Evolutionary conservation across 2,113 vertebrate species (phyloP).

Genomic region (Arenaria interpres): DNA sequence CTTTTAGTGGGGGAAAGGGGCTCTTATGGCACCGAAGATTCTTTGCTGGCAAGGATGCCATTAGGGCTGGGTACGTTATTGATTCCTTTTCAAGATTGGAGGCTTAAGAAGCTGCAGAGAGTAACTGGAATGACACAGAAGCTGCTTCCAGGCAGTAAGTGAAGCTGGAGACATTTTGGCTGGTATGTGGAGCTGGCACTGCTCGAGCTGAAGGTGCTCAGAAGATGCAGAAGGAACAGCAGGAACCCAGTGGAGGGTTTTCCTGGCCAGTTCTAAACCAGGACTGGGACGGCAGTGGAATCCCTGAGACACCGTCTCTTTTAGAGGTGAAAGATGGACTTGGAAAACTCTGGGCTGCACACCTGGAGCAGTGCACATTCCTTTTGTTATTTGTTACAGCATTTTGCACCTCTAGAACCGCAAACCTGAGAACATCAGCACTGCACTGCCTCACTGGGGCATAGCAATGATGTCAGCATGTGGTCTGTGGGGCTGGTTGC

Average conservation of each 20-base stretch:
- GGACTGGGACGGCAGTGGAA: neutral
- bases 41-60: neutral
- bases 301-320: rapidly evolving
- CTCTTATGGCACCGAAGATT: neutral
- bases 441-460: neutral
- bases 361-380: rapidly evolving
- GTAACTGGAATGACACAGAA: neutral
- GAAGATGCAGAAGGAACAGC: neutral
- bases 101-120: neutral
- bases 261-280: neutral
- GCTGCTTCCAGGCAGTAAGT: constrained; percentile 28
- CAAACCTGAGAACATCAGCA: neutral
- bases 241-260: neutral
- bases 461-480: rapidly evolving
- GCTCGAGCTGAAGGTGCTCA: neutral
- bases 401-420: neutral
- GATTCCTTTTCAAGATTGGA: neutral
- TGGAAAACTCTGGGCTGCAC: neutral
- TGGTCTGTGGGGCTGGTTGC: neutral
- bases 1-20: neutral
- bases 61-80: neutral
- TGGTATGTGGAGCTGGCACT: neutral
- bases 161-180: neutral
- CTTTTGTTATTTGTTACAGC: neutral
- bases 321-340: neutral